Conservation (phyloP, 1,140 invertebrate species). For the Caenorhabditis remanei region DNA sequence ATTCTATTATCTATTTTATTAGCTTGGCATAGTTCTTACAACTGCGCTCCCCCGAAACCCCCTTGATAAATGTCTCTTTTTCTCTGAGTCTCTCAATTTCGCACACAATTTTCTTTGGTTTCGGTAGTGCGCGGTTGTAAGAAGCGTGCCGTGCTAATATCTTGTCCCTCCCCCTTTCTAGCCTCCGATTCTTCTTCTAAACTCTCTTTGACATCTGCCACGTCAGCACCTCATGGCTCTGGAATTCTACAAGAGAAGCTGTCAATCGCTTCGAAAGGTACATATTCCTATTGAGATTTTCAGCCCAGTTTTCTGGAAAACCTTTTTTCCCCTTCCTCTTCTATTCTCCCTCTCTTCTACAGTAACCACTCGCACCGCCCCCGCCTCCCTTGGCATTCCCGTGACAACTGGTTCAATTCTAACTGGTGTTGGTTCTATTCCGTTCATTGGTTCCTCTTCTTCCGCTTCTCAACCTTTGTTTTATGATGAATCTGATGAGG, state of each 20-base stretch:
- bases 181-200: neutral
- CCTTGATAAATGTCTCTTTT: too few relatives aligned
- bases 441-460: neutral
- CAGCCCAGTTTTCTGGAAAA: too few relatives aligned
- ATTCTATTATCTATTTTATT: too few relatives aligned
- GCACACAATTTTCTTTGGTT: too few relatives aligned
- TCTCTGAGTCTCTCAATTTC: too few relatives aligned
- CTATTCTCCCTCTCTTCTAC: neutral
- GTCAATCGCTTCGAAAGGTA: constrained; percentile 23
- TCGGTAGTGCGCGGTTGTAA: too few relatives aligned
- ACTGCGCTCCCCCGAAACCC: too few relatives aligned
- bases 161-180: neutral
- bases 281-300: too few relatives aligned
- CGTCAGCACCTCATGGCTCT: neutral
- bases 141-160: too few relatives aligned
- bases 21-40: too few relatives aligned
- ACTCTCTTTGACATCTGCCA: neutral
- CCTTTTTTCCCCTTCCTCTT: neutral
- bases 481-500: constrained; percentile 15
- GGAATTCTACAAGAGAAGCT: constrained; percentile 3
- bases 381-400: neutral
- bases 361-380: constrained; percentile 51
- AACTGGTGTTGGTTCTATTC: neutral
- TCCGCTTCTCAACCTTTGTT: neutral
- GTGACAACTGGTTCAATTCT: constrained; percentile 37